Base-by-base conservation (phyloP, 2,797 vertebrate species). In the Tiaroga cobitis region DNA sequence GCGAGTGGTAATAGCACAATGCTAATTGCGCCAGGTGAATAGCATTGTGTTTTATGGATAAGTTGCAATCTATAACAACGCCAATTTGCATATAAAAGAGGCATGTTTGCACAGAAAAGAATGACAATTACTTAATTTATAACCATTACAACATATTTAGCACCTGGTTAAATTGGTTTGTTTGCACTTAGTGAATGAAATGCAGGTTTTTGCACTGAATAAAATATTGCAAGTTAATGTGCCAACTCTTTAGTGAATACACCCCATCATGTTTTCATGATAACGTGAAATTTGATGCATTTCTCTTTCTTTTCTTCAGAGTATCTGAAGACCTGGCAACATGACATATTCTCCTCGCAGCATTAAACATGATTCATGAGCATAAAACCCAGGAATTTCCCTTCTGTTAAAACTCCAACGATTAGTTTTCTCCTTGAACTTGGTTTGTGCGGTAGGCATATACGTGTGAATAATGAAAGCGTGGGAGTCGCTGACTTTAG, bases 71-170 rank as follows among this genome's bases (percentile, higher is more conserved):
- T 68, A 68, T 24, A 68, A 80, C 15, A 21, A 67, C 5, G 8
- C 6, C 49, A 80, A 80, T 80, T 68, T 80, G 29, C 41, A 68
- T 80, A 16, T 49, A 80, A 80, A 73, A 63, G 26, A 49, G 78
- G 10, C 3, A 10, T 67, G 78, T 49, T 65, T 80, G 18, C 43
- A 32, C 16, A 67, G 18, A 80, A 51, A 80, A 65, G 0, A 51
- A 68, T 51, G 29, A 34, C 63, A 49, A n/a, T 46, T 80, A 68
- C 63, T 68, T 67, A 19, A 68, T 80, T 80, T 67, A 68, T n/a
- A 37, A 13, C 26, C 34, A 51, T 51, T 68, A 51, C 43, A 68
- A 34, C 43, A 80, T n/a, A 37, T 67, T 77, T 77, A 39, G 51
- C 63, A 68, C 63, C 43, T 51, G 18, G 43, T 80, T 67, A 37